Evolutionary conservation across 2,113 vertebrate species (phyloP).

Genomic region (Mesitornis unicolor): DNA sequence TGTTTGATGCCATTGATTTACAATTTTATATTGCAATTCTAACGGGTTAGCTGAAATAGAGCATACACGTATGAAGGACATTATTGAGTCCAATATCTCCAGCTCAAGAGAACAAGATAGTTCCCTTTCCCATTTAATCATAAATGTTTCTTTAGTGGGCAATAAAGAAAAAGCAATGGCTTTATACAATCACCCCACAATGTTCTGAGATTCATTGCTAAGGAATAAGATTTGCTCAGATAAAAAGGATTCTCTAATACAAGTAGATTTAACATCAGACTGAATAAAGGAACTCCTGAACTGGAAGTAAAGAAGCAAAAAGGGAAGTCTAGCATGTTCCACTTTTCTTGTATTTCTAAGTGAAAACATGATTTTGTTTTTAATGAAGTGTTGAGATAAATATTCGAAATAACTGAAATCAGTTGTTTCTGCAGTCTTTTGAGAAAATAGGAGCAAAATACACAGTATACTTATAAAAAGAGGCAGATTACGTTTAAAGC

Average conservation of each 20-base stretch:
- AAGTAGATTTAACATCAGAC: slow-evolving; percentile 50
- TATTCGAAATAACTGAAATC: background rate
- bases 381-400: background rate
- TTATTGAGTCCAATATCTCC: slow-evolving; percentile 69
- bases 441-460: background rate
- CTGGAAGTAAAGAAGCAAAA: slow-evolving; percentile 48
- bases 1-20: slow-evolving; percentile 69
- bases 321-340: slow-evolving; percentile 10
- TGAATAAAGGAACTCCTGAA: slow-evolving; percentile 56
- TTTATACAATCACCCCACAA: slow-evolving; percentile 68
- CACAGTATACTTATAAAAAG: background rate
- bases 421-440: background rate
- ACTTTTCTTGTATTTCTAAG: slow-evolving; percentile 6
- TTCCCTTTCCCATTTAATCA: slow-evolving; percentile 72
- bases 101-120: slow-evolving; percentile 68
- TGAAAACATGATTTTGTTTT: slow-evolving; percentile 5
- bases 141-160: slow-evolving; percentile 74
- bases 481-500: background rate
- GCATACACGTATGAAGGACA: slow-evolving; percentile 63
- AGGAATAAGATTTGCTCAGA: slow-evolving; percentile 67
- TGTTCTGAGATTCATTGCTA: slow-evolving; percentile 67
- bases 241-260: slow-evolving; percentile 60
- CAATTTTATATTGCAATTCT: slow-evolving; percentile 67
- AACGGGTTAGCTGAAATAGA: slow-evolving; percentile 73
- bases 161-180: slow-evolving; percentile 71